Conservation (phyloP, 2,888 invertebrate species). For the Bellardia bayeri region DNA sequence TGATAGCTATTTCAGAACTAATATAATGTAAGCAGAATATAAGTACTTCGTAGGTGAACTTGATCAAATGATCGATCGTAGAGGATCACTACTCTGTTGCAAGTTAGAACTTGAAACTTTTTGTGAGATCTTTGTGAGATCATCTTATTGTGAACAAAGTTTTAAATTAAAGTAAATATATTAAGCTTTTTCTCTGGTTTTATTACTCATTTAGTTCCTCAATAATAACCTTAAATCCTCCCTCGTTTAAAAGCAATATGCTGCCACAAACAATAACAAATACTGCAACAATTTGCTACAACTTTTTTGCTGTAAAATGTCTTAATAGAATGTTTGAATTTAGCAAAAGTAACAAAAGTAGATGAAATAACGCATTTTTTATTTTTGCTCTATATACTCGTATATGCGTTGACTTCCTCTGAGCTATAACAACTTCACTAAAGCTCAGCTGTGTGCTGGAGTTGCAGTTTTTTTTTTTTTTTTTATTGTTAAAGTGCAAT, state of each 20-base stretch:
- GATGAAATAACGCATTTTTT: conserved; percentile 40
- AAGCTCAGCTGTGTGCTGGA: conserved; percentile 40
- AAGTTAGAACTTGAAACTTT: too few species aligned
- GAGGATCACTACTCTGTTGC: too few species aligned
- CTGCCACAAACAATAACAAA: conserved; percentile 7
- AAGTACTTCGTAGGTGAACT: too few species aligned
- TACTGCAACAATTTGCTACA: conserved; percentile 59
- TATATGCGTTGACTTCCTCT: conserved; percentile 5
- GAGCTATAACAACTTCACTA: neutral
- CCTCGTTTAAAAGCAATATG: conserved; percentile 27
- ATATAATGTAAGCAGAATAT: too few species aligned
- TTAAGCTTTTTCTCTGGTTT: too few species aligned
- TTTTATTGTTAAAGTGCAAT: conserved; percentile 53
- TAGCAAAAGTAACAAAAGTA: conserved; percentile 26
- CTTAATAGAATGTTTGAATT: conserved; percentile 11
- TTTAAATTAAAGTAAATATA: too few species aligned
- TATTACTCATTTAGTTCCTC: too few species aligned
- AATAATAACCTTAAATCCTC: neutral
- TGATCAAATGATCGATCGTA: too few species aligned
- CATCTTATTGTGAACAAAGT: too few species aligned
- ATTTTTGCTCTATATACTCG: too few species aligned
- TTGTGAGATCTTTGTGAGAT: too few species aligned
- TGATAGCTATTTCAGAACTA: neutral
- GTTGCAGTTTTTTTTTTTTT: conserved; percentile 14
- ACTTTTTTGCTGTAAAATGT: conserved; percentile 67